Evolutionary conservation across 2,797 vertebrate species (phyloP).

Genomic region (Chaenodraco wilsoni): DNA sequence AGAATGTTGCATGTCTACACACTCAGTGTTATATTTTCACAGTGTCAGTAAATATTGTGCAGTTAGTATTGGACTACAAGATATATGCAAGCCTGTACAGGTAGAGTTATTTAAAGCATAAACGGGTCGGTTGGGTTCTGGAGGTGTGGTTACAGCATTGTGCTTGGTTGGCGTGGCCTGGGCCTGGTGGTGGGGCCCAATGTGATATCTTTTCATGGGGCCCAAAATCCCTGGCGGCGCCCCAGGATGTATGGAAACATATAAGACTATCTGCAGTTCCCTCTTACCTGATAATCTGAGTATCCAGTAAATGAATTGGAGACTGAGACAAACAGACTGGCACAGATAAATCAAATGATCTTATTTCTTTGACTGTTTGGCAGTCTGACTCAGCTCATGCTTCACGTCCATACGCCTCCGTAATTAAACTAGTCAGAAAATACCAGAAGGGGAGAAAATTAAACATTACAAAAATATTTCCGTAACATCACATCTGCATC

Average conservation of each 20-base stretch:
- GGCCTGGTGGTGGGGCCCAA: no score
- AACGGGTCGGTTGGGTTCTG: no score
- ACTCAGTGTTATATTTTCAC: no score
- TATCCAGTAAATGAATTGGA: constrained; percentile 27
- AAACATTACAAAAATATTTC: constrained; percentile 52
- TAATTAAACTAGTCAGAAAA: constrained; percentile 54
- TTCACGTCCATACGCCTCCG: constrained; percentile 21
- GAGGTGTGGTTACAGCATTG: no score
- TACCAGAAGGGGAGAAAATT: constrained; percentile 50
- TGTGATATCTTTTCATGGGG: no score
- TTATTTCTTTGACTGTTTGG: constrained; percentile 37
- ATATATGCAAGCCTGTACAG: no score
- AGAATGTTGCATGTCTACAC: no score
- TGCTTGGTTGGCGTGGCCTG: no score
- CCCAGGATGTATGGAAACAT: constrained; percentile 41
- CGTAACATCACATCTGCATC: constrained; percentile 56
- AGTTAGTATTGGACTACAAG: no score
- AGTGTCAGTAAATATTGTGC: no score
- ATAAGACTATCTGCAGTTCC: constrained; percentile 23
- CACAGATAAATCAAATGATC: constrained; percentile 33
- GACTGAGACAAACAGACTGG: constrained; percentile 15
- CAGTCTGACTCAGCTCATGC: constrained; percentile 24
- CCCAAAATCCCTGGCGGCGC: no score
- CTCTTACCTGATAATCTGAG: constrained; percentile 31
- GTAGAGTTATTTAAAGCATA: no score